Evolutionary conservation across 2,888 invertebrate genomes (phyloP).

Genomic region (Tuta absoluta): DNA sequence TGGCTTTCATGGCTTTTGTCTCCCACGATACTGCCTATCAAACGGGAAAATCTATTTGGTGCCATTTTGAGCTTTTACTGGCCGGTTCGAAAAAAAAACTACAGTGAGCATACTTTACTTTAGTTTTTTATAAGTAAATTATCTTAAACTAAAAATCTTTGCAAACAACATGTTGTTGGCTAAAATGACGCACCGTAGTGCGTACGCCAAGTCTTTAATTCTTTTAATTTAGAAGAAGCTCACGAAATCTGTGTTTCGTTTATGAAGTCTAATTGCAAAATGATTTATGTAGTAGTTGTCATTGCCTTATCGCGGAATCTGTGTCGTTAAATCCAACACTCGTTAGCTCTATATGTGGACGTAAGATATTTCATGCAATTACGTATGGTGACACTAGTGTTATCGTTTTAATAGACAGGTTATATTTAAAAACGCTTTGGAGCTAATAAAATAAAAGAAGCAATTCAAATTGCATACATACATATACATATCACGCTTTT

Average conservation of each 20-base stretch:
- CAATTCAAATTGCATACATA: too few relatives aligned
- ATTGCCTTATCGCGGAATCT: slow-evolving; percentile 51
- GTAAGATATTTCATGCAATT: slow-evolving; percentile 51
- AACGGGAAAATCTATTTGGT: slow-evolving; percentile 60
- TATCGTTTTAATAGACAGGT: slow-evolving; percentile 42
- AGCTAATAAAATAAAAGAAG: background rate
- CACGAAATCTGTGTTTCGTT: slow-evolving; percentile 48
- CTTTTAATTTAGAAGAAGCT: slow-evolving; percentile 4
- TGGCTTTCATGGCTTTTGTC: slow-evolving; percentile 66
- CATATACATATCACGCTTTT: too few relatives aligned
- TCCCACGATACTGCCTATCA: slow-evolving; percentile 61
- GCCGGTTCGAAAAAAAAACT: background rate
- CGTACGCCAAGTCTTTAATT: background rate
- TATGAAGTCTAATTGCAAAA: slow-evolving; percentile 51
- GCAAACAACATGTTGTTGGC: background rate
- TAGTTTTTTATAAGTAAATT: background rate
- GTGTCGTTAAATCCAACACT: slow-evolving; percentile 34
- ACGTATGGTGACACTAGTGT: slow-evolving; percentile 42
- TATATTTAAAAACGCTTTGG: slow-evolving; percentile 21
- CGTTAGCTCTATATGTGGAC: slow-evolving; percentile 34
- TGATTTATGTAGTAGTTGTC: slow-evolving; percentile 55
- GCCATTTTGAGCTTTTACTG: slow-evolving; percentile 54
- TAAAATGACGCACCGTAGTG: background rate
- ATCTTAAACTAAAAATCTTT: background rate
- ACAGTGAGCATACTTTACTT: too few relatives aligned